Base-by-base conservation (phyloP, 1,140 invertebrate species). In the Metaphire vulgaris region DNA sequence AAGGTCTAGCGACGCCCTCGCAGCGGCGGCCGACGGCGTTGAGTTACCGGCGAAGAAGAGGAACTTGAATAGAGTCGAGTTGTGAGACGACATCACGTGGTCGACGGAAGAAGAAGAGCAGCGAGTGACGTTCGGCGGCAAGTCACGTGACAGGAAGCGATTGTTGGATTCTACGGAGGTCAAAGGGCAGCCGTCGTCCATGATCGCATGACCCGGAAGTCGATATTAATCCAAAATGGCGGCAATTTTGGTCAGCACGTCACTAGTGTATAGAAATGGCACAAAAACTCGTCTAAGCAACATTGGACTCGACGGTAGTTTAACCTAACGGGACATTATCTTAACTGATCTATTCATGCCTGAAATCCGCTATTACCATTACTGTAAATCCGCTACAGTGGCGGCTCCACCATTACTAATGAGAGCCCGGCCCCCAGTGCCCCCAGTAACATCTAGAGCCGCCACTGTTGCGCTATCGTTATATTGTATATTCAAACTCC, bases 31-130 rank as follows among this genome's bases (percentile, higher is more conserved):
- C 21, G 6, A 12, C 6, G 6, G 41, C 41, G 41, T 56, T 21
- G 41, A 56, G 41, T 56, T 56, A 21, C 21, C 6, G 41, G 21
- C 6, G 41, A 56, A 56, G 41, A 56, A 21, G 41, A 56, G 41
- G 41, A 56, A 56, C 41, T 56, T 56, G 41, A 56, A 21, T 6
- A 56, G 41, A 12, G 67, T 69, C n/a, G 67, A 69, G 67, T 69
- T 69, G n/a, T 14, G n/a, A 26, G 67, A 69, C 14, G 67, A 6
- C 6, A 14, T 26, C 6, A 14, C 67, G 67, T 69, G n/a, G 26
- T 69, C 67, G 6, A 56, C 6, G 41, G 6, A 12, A 21, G 21
- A 21, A 21, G 41, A 12, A 21, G 21, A 21, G 41, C 21, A 12
- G 6, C 21, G 41, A 56, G 6, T 56, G 41, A 56, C 6, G n/a